Percentiles rank a stretch among this genome's conserved stretches.
Evolutionary conservation across 2,888 invertebrate species (phyloP).

Genomic region (Amphipyra tragopoginis): DNA sequence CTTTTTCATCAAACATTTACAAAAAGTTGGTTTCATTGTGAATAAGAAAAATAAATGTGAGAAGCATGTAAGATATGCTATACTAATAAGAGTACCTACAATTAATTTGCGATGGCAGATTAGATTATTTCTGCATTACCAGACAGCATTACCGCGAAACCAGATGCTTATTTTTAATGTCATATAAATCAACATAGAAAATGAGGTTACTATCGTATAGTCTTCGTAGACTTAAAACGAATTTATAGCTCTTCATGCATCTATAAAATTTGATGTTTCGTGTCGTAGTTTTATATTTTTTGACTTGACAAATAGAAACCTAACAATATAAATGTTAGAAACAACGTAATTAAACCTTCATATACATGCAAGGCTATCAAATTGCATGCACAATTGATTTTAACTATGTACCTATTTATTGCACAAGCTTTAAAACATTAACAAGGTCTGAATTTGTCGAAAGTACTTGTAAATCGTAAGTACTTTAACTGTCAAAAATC

Average conservation of each 20-base stretch:
- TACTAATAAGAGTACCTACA: too few relatives aligned
- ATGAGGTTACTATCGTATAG: slow-evolving; percentile 8
- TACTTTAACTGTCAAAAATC: background rate
- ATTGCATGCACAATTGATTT: slow-evolving; percentile 26
- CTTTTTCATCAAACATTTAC: too few relatives aligned
- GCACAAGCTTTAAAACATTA: background rate
- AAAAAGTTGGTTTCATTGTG: too few relatives aligned
- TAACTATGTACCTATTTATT: background rate
- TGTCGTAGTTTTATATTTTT: too few relatives aligned
- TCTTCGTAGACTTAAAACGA: background rate
- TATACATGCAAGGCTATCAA: slow-evolving; percentile 22
- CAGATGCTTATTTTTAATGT: slow-evolving; percentile 12
- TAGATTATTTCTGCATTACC: too few relatives aligned
- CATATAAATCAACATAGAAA: slow-evolving; percentile 7
- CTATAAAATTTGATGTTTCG: too few relatives aligned
- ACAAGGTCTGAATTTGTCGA: background rate
- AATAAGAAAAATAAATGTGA: too few relatives aligned
- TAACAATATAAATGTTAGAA: background rate
- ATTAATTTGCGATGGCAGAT: too few relatives aligned
- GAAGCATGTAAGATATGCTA: too few relatives aligned
- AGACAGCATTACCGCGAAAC: background rate
- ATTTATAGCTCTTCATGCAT: background rate
- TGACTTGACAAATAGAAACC: background rate
- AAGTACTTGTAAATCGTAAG: background rate
- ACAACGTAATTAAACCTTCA: slow-evolving; percentile 14